Base-by-base conservation (phyloP, 2,888 invertebrate species). In the Nineta flava region DNA sequence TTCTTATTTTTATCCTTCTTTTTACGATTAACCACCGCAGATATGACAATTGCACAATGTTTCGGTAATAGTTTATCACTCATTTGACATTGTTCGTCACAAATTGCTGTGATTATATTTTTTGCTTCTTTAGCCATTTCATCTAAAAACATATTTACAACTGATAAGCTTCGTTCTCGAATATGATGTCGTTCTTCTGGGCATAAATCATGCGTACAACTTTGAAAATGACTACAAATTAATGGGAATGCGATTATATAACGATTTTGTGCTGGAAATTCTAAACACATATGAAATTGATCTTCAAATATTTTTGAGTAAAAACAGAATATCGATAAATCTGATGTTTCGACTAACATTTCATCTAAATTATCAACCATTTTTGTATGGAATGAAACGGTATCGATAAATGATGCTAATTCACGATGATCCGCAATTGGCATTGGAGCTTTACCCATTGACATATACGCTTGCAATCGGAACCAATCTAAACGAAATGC, bases 121-220 rank as follows among this genome's bases (percentile, higher is more conserved):
- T 96, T 95, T 0, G 94, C 94, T 66, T 97, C 96, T 66, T 95
- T 95, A 0, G 96, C 92, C 90, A 99, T 96, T 71, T 99, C 96
- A 64, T 99, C 97, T 50, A 99, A 71, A 64, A 94, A 97, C 75
- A 93, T 87, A 61, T 97, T 96, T 0, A 97, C 96, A 41, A 96
- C 90, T 26, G 92, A 94, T 17, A 99, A 73, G 61, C 94, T 94
- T 54, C 95, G 77, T 60, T 96, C 95, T 49, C 95, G 79, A 53
- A 97, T 95, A 60, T 95, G 95, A 68, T 95, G 93, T 50, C 95
- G 77, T 69, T 99, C 97, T 69, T 99, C 99, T 0, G 99, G 99
- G 59, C 97, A 99, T 59, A 99, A 76, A 64, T 96, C 94, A 68
- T 99, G 97, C 0, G 96, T 94, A 62, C 95, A 93, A 62, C 92